Percentiles rank a stretch among this genome's conserved stretches.
Evolutionary conservation across 2,888 invertebrate genomes (phyloP).

Genomic region (Crocallis elinguaria): DNA sequence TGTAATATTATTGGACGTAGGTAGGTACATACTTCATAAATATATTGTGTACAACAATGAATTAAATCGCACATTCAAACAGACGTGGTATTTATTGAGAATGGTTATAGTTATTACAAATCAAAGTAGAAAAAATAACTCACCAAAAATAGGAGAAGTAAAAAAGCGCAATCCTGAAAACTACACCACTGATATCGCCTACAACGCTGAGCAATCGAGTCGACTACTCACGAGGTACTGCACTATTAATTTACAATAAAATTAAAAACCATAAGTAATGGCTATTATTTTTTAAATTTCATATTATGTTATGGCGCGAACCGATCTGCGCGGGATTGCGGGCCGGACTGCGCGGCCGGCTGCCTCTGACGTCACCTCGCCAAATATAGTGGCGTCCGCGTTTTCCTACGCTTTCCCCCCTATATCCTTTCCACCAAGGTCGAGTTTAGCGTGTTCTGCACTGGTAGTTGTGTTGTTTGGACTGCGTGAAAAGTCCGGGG

Average conservation of each 20-base stretch:
- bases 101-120: not conserved
- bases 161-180: slow-evolving; percentile 56
- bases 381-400: slow-evolving; percentile 67
- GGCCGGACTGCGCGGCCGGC: slow-evolving; percentile 72
- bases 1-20: too few relatives aligned
- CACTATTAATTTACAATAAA: slow-evolving; percentile 45
- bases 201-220: slow-evolving; percentile 37
- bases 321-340: slow-evolving; percentile 67
- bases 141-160: slow-evolving; percentile 49
- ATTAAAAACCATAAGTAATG: slow-evolving; percentile 52
- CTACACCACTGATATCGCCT: slow-evolving; percentile 47
- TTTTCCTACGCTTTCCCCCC: slow-evolving; percentile 48
- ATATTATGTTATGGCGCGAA: slow-evolving; percentile 57
- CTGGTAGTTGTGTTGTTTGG: slow-evolving; percentile 45
- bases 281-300: slow-evolving; percentile 43
- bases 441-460: slow-evolving; percentile 36
- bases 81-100: not conserved
- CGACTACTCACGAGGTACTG: slow-evolving; percentile 40
- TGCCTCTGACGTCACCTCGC: slow-evolving; percentile 67
- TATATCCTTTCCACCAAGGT: slow-evolving; percentile 37
- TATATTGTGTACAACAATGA: too few relatives aligned
- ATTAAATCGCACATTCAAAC: not conserved
- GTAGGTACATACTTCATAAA: too few relatives aligned
- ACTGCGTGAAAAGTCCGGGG: slow-evolving; percentile 63
- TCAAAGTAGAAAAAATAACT: slow-evolving; percentile 40